Conservation (phyloP, 2,113 vertebrate genomes). For the Cephalophus harveyi region DNA sequence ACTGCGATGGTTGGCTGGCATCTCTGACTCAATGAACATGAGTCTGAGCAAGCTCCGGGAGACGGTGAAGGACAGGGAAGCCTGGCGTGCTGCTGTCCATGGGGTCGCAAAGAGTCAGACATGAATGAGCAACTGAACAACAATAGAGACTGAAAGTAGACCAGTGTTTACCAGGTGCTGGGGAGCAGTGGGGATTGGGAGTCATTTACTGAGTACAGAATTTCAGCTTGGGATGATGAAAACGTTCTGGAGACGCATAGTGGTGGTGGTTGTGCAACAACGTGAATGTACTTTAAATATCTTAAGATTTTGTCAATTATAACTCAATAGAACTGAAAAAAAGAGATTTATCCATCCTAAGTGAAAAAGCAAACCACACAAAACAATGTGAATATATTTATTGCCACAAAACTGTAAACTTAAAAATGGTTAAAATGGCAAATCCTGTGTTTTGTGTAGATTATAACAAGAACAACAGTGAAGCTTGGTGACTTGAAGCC, state of each 20-base stretch:
- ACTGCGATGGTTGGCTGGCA: not conserved
- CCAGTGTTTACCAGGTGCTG: not conserved
- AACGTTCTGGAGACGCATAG: not conserved
- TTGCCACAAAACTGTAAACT: not conserved
- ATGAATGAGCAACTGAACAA: not conserved
- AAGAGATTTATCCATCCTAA: not conserved
- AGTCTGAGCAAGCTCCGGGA: not conserved
- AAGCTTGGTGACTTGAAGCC: not conserved
- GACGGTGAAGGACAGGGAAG: not conserved
- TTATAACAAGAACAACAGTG: not conserved
- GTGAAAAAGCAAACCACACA: not conserved
- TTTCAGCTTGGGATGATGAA: not conserved
- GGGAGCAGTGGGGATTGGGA: rapidly evolving
- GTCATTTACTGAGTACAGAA: not conserved
- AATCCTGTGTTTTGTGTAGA: not conserved
- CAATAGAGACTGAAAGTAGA: not conserved
- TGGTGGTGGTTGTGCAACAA: not conserved
- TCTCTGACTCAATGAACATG: not conserved
- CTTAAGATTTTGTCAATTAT: not conserved
- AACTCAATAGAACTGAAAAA: not conserved
- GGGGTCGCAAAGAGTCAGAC: not conserved
- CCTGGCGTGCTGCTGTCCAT: not conserved
- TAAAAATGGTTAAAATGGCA: not conserved
- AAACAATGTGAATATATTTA: not conserved
- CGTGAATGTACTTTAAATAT: not conserved